Percentiles rank a stretch among this genome's conserved stretches.
Conservation (phyloP, 2,797 vertebrate species). For the Tamandua tetradactyla region DNA sequence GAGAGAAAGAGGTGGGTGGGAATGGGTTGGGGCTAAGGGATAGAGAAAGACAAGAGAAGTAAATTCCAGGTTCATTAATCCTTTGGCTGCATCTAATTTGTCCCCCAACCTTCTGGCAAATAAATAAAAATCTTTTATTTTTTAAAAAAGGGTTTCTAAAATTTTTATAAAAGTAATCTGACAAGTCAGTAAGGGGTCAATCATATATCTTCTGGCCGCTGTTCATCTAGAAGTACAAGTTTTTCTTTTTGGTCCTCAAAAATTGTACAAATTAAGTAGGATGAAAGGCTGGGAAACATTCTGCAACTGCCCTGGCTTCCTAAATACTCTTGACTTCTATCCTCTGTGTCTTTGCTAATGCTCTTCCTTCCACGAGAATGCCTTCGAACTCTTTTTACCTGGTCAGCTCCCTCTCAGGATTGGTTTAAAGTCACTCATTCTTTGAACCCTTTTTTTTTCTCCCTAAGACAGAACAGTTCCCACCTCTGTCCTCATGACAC, state of each 20-base stretch:
- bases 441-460: neutral
- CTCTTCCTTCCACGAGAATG: neutral
- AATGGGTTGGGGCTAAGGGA: neutral
- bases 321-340: too few species aligned
- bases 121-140: neutral
- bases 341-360: fast-evolving
- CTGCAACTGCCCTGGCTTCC: neutral
- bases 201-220: neutral
- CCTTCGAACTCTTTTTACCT: too few species aligned
- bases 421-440: neutral
- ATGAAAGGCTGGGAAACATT: neutral
- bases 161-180: neutral
- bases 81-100: neutral
- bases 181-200: neutral
- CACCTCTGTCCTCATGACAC: neutral
- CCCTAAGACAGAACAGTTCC: neutral
- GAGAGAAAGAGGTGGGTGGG: too few species aligned
- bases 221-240: neutral
- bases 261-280: neutral
- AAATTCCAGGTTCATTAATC: neutral
- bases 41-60: neutral
- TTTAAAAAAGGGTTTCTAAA: neutral
- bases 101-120: neutral
- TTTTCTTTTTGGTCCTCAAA: neutral
- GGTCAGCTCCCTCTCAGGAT: neutral